These are phyloP conservation scores for Hylia prasina DNA, from an alignment of 2,113 vertebrate genomes.

Conservation along the genomic window DNA sequence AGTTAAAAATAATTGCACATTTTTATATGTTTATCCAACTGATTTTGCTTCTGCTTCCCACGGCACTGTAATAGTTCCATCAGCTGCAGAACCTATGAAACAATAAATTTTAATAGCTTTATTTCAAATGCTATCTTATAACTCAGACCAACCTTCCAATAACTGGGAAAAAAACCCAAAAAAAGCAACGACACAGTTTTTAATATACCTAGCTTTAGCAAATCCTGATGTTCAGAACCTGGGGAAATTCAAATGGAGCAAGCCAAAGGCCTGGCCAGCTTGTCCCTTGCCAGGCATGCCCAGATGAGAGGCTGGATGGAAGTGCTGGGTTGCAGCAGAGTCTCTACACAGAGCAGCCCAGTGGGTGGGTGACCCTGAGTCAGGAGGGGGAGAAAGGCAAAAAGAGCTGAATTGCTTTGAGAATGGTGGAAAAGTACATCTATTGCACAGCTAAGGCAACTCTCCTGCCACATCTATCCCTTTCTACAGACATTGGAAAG, in stretches of 20 bases:
- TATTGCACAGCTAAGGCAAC: neutral
- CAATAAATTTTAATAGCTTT: slow-evolving; percentile 40
- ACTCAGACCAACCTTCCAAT: neutral
- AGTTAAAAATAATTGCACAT: slow-evolving; percentile 41
- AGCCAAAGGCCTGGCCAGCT: neutral
- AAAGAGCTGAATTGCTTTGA: neutral
- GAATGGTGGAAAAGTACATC: neutral
- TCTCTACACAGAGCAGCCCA: neutral
- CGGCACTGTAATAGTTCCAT: neutral
- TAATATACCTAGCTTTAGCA: neutral
- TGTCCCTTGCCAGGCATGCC: accelerated
- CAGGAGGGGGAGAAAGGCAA: neutral
- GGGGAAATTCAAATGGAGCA: neutral
- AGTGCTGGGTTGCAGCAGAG: neutral
- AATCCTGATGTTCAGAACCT: neutral
- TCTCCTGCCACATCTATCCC: neutral
- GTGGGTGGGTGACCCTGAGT: neutral
- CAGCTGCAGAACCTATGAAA: neutral
- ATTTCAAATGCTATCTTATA: neutral
- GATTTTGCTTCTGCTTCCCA: slow-evolving; percentile 29
- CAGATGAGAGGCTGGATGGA: neutral
- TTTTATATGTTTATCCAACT: slow-evolving; percentile 41
- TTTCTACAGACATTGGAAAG: neutral
- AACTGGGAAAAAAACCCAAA: neutral
- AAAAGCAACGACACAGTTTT: neutral